A percentile compares a stretch with the other conserved stretches of the same genome.
Conservation (phyloP, 2,113 vertebrate species). For the Parus major region DNA sequence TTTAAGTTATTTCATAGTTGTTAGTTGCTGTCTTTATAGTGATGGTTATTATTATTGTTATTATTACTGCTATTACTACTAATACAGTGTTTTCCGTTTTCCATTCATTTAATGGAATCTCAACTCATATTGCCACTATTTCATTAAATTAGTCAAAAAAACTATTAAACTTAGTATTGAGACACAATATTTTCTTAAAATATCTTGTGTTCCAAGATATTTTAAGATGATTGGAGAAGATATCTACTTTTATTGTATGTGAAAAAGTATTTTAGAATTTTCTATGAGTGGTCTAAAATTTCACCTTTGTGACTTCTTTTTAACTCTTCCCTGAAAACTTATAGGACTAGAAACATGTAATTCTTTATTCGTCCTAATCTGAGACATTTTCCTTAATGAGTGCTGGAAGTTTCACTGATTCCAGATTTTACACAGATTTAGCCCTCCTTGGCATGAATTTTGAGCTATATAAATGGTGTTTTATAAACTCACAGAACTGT, state of each 20-base stretch:
- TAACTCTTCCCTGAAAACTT: not conserved
- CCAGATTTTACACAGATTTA: not conserved
- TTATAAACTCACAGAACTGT: not conserved
- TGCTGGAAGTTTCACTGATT: not conserved
- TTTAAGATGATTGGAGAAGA: not conserved
- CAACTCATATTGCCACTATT: not conserved
- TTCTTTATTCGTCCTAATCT: not conserved
- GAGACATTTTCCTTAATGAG: slow-evolving; percentile 27
- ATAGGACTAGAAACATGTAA: not conserved
- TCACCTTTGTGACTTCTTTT: not conserved
- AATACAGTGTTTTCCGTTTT: not conserved
- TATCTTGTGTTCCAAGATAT: not conserved
- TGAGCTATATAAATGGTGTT: not conserved
- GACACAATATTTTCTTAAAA: not conserved
- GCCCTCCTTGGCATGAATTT: not conserved
- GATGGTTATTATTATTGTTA: not conserved
- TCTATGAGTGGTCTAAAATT: not conserved
- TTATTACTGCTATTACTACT: not conserved
- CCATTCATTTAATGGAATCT: not conserved
- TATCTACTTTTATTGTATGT: not conserved
- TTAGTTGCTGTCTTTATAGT: not conserved
- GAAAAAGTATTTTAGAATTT: not conserved
- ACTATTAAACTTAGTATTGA: not conserved
- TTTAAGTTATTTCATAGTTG: not conserved
- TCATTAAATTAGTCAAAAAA: not conserved